phyloP scores from a whole-genome alignment of 2,888 invertebrate species.

The Pachydiplax longipennis region DNA sequence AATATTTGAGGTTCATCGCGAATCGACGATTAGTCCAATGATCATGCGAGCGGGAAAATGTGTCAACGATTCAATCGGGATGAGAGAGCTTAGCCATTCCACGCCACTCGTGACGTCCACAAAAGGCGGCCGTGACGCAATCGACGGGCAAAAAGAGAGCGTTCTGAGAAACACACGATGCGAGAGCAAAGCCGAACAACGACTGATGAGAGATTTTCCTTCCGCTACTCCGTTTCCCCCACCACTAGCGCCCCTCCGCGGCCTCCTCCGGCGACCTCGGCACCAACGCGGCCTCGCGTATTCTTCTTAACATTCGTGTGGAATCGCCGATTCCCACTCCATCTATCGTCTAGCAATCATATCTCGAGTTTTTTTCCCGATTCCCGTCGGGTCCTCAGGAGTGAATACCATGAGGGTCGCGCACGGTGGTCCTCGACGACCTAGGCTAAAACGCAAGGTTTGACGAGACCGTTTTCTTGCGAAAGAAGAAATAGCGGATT shows the following conservation, averaged over 20 bases:
- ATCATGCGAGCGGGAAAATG: neutral
- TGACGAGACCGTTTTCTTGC: too few relatives aligned
- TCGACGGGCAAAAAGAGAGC: neutral
- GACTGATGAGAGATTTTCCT: conserved; percentile 5
- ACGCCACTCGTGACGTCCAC: too few relatives aligned
- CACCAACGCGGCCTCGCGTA: neutral
- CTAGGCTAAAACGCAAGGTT: neutral
- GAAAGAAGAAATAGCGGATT: too few relatives aligned
- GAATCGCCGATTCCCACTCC: neutral
- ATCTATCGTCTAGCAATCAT: neutral
- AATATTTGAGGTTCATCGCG: conserved; percentile 46
- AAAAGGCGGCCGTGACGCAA: too few relatives aligned
- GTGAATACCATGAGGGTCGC: neutral
- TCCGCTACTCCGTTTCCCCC: neutral
- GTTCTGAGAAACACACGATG: neutral
- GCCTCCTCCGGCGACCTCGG: conserved; percentile 22
- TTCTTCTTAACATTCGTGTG: neutral
- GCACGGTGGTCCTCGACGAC: neutral
- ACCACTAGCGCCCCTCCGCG: neutral
- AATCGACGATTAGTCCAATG: neutral
- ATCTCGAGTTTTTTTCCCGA: neutral
- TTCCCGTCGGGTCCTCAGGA: neutral
- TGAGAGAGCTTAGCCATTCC: too few relatives aligned
- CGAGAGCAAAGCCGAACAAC: neutral
- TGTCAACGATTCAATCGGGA: too few relatives aligned